Percentiles rank a stretch among this genome's conserved stretches.
These are phyloP conservation scores for Lordiphosa andalusiaca DNA, from an alignment of 2,888 invertebrate genomes.

Conservation along the genomic window DNA sequence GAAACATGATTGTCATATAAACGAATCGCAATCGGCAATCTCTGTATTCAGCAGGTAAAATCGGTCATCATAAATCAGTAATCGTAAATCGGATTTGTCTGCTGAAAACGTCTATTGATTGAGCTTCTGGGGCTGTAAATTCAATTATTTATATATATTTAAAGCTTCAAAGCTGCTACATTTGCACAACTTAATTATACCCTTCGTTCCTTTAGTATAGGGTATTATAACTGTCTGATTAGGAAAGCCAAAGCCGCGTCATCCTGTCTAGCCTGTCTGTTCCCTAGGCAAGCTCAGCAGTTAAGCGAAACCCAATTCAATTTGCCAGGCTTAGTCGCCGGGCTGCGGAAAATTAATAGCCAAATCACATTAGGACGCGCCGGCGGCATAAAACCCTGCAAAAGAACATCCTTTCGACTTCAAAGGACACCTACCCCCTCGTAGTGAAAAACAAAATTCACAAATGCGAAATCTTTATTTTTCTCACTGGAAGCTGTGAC, in stretches of 20 bases:
- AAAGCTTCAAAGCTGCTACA: background rate
- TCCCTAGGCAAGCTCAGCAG: constrained; percentile 11
- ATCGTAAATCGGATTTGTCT: too few relatives aligned
- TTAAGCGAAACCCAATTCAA: constrained; percentile 52
- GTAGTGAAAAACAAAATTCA: constrained; percentile 32
- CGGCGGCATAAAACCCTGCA: constrained; percentile 42
- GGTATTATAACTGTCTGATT: constrained; percentile 12
- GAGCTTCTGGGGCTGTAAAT: too few relatives aligned
- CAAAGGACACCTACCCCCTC: constrained; percentile 12
- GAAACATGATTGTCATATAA: too few relatives aligned
- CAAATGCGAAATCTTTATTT: constrained; percentile 44
- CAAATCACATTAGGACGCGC: constrained; percentile 57
- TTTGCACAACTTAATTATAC: too few relatives aligned
- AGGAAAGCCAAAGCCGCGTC: constrained; percentile 30
- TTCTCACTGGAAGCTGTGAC: constrained; percentile 44
- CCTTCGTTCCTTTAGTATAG: too few relatives aligned
- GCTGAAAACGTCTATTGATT: too few relatives aligned
- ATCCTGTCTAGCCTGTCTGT: constrained; percentile 36
- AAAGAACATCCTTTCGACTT: background rate
- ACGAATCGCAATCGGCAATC: too few relatives aligned
- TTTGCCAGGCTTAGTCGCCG: constrained; percentile 47
- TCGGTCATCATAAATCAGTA: too few relatives aligned
- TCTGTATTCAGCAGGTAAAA: too few relatives aligned
- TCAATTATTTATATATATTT: too few relatives aligned
- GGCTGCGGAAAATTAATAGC: constrained; percentile 52